These are phyloP conservation scores for Drosophila pectinifera DNA, from an alignment of 1,140 invertebrate genomes.

Conservation along the genomic window DNA sequence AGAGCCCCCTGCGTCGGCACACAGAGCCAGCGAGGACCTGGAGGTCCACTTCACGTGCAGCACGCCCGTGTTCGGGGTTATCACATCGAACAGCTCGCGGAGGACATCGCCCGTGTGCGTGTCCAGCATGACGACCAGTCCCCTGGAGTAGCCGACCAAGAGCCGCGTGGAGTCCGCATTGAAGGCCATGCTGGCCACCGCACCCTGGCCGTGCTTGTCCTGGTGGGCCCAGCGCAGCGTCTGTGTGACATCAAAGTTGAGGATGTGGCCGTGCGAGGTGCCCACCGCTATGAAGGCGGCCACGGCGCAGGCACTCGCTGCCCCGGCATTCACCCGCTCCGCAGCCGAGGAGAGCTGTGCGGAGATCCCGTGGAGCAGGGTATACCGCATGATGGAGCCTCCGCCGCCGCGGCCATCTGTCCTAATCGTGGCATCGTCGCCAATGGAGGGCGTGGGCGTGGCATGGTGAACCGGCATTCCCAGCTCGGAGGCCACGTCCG, in stretches of 20 bases:
- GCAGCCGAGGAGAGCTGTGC: conserved; percentile 92
- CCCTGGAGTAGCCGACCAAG: conserved; percentile 93
- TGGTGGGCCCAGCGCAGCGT: conserved; percentile 94
- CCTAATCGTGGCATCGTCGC: conserved; percentile 66
- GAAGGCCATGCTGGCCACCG: conserved; percentile 94
- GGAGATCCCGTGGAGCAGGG: conserved; percentile 93
- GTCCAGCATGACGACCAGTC: conserved; percentile 94
- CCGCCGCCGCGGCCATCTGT: conserved; percentile 64
- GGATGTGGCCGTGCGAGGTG: conserved; percentile 95
- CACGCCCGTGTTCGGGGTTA: conserved; percentile 94
- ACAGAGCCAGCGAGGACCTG: conserved; percentile 89
- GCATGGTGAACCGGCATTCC: conserved; percentile 84
- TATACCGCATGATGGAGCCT: conserved; percentile 92
- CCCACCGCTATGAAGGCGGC: conserved; percentile 94
- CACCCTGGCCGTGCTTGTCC: conserved; percentile 90
- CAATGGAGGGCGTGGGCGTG: conserved; percentile 85
- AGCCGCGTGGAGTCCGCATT: conserved; percentile 94
- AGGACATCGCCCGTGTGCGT: conserved; percentile 91
- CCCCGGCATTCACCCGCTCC: conserved; percentile 94
- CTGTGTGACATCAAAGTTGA: conserved; percentile 95
- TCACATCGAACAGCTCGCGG: conserved; percentile 92
- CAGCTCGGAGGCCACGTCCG: conserved; percentile 86
- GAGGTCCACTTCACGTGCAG: conserved; percentile 92
- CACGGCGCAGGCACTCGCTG: conserved; percentile 92
- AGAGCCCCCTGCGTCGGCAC: conserved; percentile 98